Base-by-base conservation (phyloP, 2,888 invertebrate species). In the Cataglyphis altisquamis region DNA sequence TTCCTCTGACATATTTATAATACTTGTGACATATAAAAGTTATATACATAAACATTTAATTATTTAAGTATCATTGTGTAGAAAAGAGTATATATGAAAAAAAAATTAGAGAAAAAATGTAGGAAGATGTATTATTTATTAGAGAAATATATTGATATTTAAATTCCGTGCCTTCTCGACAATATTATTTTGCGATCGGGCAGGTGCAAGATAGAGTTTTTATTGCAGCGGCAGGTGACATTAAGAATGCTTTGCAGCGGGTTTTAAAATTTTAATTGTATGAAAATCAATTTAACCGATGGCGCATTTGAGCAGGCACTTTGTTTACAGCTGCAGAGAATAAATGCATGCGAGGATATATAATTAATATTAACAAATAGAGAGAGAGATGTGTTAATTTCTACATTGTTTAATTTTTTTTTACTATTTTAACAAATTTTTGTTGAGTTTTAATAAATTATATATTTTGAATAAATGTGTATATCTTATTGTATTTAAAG, bases 271-370 rank as follows among this genome's bases (percentile, higher is more conserved):
- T 57, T 66, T 75, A 75, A 75, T 82, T 67, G 57, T 60, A 63
- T 55, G 48, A 82, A 82, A 82, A 82, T 77, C 66, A 82, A 82
- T 82, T 48, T 67, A 60, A 75, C 74, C 66, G 75, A 64, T 36
- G 8, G 57, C 39, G 55, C 39, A 39, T 10, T 15, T 9, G 39
- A 55, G 25, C 18, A 29, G 21, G 36, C 32, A 29, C 12, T 4
- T 29, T 12, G 68, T 64, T 64, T 45, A 57, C 74, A 82, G 66
- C 57, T 82, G 66, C 60, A 12, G 15, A 25, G n/a, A 60, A 75
- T 66, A 60, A 18, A 10, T n/a, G 45, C 45, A 4, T 10, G 32
- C 36, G 1, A 52, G 18, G 15, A 32, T 21, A 52, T 72, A 4
- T 36, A 32, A 75, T 55, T 77, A 55, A 66, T 21, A 48, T 48